phyloP scores from a whole-genome alignment of 2,797 vertebrate genomes.

The Pyrocephalus nanus region DNA sequence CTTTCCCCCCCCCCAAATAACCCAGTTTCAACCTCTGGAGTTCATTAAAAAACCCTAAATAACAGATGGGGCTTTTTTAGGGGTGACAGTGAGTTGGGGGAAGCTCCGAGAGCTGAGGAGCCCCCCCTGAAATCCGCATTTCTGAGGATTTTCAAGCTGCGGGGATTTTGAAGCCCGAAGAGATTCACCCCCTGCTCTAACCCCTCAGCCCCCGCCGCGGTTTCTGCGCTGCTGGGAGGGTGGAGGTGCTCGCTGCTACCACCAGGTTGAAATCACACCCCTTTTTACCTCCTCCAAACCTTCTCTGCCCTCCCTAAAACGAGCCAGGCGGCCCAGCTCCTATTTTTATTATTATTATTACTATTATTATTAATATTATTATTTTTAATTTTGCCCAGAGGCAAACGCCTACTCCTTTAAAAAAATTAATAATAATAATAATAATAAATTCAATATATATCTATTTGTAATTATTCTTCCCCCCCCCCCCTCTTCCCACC shows the following conservation, averaged over 20 bases:
- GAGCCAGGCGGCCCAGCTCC: neutral
- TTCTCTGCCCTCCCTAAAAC: neutral
- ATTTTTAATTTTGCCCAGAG: neutral
- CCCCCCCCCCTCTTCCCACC: no score
- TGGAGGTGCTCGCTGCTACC: neutral
- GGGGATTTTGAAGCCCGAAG: neutral
- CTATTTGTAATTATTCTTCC: no score
- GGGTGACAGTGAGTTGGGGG: neutral
- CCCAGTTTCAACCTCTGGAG: neutral
- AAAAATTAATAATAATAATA: neutral
- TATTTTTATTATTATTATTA: neutral
- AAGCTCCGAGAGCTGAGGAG: neutral
- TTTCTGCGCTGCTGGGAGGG: neutral
- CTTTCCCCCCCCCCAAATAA: neutral
- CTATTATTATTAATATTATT: no score
- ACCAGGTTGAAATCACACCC: neutral
- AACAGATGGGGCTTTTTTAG: accelerated
- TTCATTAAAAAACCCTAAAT: neutral
- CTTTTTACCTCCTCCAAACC: neutral
- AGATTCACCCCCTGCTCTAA: accelerated
- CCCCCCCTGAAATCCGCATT: neutral
- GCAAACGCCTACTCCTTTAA: neutral
- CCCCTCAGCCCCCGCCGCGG: neutral
- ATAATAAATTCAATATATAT: neutral
- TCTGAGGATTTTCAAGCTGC: neutral